Conservation (phyloP, 64 coral and sea anemone genomes). For the Porites lutea region DNA sequence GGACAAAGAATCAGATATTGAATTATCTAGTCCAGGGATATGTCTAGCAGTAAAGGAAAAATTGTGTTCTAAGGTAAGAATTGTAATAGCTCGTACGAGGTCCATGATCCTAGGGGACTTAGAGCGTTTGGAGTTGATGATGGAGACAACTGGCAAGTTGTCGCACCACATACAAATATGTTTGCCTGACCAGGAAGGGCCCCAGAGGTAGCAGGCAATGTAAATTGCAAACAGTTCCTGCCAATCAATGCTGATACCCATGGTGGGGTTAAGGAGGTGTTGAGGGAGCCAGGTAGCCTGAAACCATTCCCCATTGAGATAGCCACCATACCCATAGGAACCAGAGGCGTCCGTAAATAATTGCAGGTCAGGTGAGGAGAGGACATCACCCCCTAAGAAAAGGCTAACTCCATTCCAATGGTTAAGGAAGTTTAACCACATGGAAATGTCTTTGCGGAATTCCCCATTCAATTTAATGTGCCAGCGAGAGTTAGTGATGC, state of each 20-base stretch:
- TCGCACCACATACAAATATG: slow-evolving; percentile 11
- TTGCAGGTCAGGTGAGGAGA: not conserved
- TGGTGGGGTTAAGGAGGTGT: not conserved
- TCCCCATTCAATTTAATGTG: not conserved
- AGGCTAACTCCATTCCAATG: slow-evolving; percentile 5
- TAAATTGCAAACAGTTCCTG: slow-evolving; percentile 10
- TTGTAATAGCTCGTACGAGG: not conserved
- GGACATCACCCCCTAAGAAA: not conserved
- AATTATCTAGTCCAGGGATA: not conserved
- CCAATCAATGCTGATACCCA: slow-evolving; percentile 35
- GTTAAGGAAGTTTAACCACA: slow-evolving; percentile 19
- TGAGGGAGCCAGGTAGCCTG: not conserved
- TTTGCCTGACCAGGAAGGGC: not conserved
- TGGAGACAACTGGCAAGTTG: not conserved
- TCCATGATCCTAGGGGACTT: slow-evolving; percentile 18
- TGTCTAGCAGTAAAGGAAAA: slow-evolving; percentile 9
- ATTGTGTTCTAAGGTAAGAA: not conserved
- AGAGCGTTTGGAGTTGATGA: not conserved
- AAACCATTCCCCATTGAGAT: not conserved
- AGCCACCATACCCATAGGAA: slow-evolving; percentile 15
- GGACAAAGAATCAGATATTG: slow-evolving; percentile 11
- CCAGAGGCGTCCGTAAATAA: slow-evolving; percentile 7
- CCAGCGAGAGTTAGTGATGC: not conserved
- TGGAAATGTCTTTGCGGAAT: slow-evolving; percentile 36
- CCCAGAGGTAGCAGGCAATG: too few species aligned